Conservation (phyloP, 1,140 invertebrate species). For the Callitettix versicolor region DNA sequence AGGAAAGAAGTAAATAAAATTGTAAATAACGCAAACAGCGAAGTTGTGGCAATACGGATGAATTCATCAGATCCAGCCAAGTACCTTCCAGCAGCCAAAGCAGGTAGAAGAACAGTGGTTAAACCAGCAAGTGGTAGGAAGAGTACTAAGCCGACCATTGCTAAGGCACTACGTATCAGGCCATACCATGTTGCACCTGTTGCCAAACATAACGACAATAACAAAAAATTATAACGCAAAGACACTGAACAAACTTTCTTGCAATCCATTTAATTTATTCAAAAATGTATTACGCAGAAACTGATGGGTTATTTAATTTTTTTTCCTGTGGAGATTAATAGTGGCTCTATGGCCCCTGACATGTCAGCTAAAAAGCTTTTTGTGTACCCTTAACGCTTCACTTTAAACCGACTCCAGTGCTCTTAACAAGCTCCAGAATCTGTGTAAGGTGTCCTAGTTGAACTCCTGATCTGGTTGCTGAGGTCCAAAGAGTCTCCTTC, state of each 20-base stretch:
- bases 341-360: too few relatives aligned
- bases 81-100: conserved; percentile 43
- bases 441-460: too few relatives aligned
- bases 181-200: conserved; percentile 45
- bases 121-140: conserved; percentile 68
- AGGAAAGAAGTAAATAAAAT: neutral
- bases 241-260: neutral
- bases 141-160: conserved; percentile 60
- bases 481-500: too few relatives aligned
- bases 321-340: too few relatives aligned
- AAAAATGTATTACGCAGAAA: neutral
- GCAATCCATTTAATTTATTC: neutral
- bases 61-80: neutral
- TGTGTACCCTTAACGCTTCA: too few relatives aligned
- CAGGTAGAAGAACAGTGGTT: conserved; percentile 56
- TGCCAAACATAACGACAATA: neutral
- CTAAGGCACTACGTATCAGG: conserved; percentile 60
- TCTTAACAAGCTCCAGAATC: too few relatives aligned
- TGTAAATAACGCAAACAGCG: neutral
- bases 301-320: neutral
- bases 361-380: too few relatives aligned
- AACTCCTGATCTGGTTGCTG: too few relatives aligned
- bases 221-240: neutral
- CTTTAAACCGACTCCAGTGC: too few relatives aligned
- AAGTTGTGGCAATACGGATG: neutral